Evolutionary conservation across 2,888 invertebrate genomes (phyloP), one percentile per base, ranked within the genome.

Genomic region (Heliconius cydno): DNA sequence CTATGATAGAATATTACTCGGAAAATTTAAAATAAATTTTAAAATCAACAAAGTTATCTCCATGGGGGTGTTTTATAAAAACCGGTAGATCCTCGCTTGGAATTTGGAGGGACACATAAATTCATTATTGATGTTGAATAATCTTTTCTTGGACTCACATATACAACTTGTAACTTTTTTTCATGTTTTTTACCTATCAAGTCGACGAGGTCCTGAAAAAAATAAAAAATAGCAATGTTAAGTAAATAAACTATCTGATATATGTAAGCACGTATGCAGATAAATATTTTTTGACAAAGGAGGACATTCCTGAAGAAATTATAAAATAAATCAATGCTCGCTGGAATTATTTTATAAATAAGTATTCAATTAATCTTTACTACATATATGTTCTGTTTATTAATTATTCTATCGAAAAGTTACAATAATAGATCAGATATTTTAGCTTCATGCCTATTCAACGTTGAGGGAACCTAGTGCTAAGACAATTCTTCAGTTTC

Each of bases 191-290:
- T 85, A 57, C 84, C 88, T 81, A 92, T 89, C 67, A 90, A 88
- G 77, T 91, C 85, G 77, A 91, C 86, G 79, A 92, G 82, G 79
- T 91, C 90, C 93, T 93, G 87, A 80, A 88, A 88, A 84, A 82
- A 80, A 65, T 70, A 22, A 65, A 25, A 60, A 63, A 25, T 15
- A 65, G 10, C 2, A 65, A 25, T 65, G 2, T 65, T 15, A 12
- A 65, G 15, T 65, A 65, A 65, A 28, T 65, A 28, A 28, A 15
- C 6, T 28, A 65, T 28, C 25, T n/a, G 12, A 25, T 65, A 15
- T 0, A 34, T 25, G 13, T 65, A 28, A 38, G 65, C 2, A 28
- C 6, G 25, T 63, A 63, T 63, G 25, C 4, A 63, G 25, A 25
- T 63, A 63, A 2, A 63, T n/a, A n/a, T 3, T n/a, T 9, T 10